Conservation (phyloP, 2,113 vertebrate species). For the Anthoscopus minutus region DNA sequence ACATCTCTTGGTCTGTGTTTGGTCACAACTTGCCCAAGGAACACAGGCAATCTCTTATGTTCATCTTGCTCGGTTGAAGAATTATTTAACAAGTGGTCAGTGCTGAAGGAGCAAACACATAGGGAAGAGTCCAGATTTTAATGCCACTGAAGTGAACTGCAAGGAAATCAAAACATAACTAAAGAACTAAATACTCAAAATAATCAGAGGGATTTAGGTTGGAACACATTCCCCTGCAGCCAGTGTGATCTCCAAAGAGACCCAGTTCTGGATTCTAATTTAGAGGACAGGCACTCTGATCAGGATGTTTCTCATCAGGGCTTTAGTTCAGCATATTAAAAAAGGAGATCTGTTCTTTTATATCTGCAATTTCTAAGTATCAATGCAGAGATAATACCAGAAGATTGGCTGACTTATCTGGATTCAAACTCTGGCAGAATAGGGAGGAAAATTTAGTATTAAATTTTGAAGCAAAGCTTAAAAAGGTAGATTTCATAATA, state of each 20-base stretch:
- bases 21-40: slow-evolving; percentile 44
- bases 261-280: background rate
- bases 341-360: background rate
- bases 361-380: background rate
- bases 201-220: background rate
- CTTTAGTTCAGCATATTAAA: background rate
- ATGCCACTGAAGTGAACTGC: background rate
- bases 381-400: background rate
- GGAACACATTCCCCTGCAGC: background rate
- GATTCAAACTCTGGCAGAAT: background rate
- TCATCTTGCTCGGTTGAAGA: background rate
- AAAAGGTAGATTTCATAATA: background rate
- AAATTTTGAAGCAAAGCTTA: background rate
- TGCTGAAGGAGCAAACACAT: background rate
- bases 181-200: background rate
- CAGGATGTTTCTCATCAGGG: background rate
- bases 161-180: background rate
- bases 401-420: background rate
- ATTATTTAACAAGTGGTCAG: background rate
- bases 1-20: slow-evolving; percentile 47
- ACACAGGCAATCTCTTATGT: background rate
- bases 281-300: background rate
- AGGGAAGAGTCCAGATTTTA: background rate
- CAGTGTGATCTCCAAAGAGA: background rate
- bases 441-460: background rate